A percentile compares a stretch with the other conserved stretches of the same genome.
Evolutionary conservation across 2,113 vertebrate genomes (phyloP).

Genomic region (Xiphophorus hellerii): DNA sequence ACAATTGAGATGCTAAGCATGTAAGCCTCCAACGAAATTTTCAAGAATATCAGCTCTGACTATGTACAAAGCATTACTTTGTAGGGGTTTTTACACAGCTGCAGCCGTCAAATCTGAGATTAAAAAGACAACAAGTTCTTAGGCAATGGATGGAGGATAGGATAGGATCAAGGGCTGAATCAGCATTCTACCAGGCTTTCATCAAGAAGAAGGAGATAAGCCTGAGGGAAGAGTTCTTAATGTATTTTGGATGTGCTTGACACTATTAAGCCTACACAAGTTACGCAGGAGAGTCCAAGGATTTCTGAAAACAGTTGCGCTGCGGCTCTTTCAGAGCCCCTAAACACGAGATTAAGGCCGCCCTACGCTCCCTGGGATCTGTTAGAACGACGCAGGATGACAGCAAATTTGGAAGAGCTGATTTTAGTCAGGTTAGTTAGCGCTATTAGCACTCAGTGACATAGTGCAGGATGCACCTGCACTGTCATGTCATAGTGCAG

Average conservation of each 20-base stretch:
- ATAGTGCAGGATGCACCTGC: not conserved
- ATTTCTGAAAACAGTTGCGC: conserved; percentile 5
- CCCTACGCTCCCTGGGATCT: not conserved
- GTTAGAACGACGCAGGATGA: not conserved
- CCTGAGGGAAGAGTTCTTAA: conserved; percentile 10
- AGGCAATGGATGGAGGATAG: not conserved
- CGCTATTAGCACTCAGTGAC: too few species aligned
- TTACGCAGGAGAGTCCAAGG: not conserved
- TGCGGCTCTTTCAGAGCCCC: conserved; percentile 2
- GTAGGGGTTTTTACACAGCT: conserved; percentile 14
- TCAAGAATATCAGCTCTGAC: conserved; percentile 33
- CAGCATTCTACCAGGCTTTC: conserved; percentile 5
- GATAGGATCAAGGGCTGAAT: conserved; percentile 6
- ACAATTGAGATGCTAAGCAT: conserved; percentile 12
- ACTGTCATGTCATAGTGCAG: not conserved
- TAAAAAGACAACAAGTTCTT: conserved; percentile 19
- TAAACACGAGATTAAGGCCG: not conserved
- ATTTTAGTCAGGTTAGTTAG: not conserved
- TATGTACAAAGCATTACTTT: conserved; percentile 15
- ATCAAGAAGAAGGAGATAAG: conserved; percentile 11
- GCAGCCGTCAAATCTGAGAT: not conserved
- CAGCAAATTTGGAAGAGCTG: not conserved
- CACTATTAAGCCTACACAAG: not conserved
- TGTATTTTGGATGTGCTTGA: conserved; percentile 4
- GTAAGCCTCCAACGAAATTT: conserved; percentile 14